Percentiles rank a stretch among this genome's conserved stretches.
Conservation (phyloP, 2,888 invertebrate species). For the Craniophora ligustri region DNA sequence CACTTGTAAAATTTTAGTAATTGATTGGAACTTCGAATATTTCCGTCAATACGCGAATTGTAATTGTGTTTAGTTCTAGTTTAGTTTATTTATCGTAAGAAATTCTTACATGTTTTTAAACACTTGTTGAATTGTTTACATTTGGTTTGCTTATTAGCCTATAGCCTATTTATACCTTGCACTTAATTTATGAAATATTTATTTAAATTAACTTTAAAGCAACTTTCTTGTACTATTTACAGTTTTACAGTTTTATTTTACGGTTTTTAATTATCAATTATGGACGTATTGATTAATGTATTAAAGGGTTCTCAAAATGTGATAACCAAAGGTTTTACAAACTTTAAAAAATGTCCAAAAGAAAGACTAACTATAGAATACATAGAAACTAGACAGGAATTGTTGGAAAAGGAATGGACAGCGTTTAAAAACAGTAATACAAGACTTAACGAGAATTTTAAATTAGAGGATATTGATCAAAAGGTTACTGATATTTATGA, state of each 20-base stretch:
- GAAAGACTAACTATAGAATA: neutral
- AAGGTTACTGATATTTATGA: slow-evolving; percentile 12
- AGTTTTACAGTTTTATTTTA: neutral
- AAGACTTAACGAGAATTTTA: neutral
- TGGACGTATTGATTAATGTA: slow-evolving; percentile 4
- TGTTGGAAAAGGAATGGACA: too few relatives aligned
- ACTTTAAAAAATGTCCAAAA: slow-evolving; percentile 2
- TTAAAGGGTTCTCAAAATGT: slow-evolving; percentile 7
- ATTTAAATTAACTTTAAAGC: slow-evolving; percentile 12
- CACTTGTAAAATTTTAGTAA: slow-evolving; percentile 2
- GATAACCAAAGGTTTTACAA: neutral
- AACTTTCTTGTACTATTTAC: neutral
- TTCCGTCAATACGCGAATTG: too few relatives aligned
- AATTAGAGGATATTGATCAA: slow-evolving; percentile 10
- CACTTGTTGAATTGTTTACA: too few relatives aligned
- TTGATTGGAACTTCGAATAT: slow-evolving; percentile 4
- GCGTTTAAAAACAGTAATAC: too few relatives aligned
- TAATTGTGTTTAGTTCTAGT: too few relatives aligned
- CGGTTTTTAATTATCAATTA: neutral
- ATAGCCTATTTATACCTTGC: neutral
- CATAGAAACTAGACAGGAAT: neutral
- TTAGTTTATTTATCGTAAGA: too few relatives aligned
- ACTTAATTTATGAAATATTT: neutral
- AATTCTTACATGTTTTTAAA: too few relatives aligned
- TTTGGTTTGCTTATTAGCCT: too few relatives aligned